A percentile compares a stretch with the other conserved stretches of the same genome.
Evolutionary conservation across 2,888 invertebrate genomes (phyloP).

Genomic region (Philereme transversata): DNA sequence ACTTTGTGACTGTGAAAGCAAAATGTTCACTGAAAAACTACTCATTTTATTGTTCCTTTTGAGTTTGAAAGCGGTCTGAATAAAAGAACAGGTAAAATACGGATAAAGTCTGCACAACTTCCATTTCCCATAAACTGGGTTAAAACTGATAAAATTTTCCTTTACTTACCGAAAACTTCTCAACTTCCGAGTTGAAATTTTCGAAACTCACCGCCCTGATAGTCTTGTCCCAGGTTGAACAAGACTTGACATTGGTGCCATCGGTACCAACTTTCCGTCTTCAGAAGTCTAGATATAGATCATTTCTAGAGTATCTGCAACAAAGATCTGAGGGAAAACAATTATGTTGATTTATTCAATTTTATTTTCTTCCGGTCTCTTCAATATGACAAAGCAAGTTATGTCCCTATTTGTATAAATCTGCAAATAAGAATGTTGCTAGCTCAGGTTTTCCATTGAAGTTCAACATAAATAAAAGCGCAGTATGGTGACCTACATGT

Average conservation of each 20-base stretch:
- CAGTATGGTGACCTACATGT: too few relatives aligned
- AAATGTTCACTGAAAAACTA: too few relatives aligned
- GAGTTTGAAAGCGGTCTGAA: neutral
- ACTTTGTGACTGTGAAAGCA: too few relatives aligned
- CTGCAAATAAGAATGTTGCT: slow-evolving; percentile 1
- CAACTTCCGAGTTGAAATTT: neutral
- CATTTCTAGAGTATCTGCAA: slow-evolving; percentile 19
- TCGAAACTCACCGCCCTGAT: neutral
- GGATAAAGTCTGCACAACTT: neutral
- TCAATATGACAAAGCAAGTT: neutral
- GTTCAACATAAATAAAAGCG: too few relatives aligned
- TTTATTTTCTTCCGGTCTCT: slow-evolving; percentile 8
- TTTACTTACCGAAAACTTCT: neutral
- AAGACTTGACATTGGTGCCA: slow-evolving; percentile 12
- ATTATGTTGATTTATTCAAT: slow-evolving; percentile 16
- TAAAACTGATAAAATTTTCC: neutral
- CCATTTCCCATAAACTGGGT: slow-evolving; percentile 6
- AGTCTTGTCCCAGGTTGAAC: neutral
- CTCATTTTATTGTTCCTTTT: too few relatives aligned
- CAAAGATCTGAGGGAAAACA: neutral
- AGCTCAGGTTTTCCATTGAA: too few relatives aligned
- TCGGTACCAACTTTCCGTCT: slow-evolving; percentile 18
- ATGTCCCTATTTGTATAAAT: neutral
- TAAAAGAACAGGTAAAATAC: neutral
- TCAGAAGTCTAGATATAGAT: slow-evolving; percentile 14